Percentiles rank a stretch among this genome's conserved stretches.
Evolutionary conservation across 2,797 vertebrate genomes (phyloP).

Genomic region (Smutsia gigantea): DNA sequence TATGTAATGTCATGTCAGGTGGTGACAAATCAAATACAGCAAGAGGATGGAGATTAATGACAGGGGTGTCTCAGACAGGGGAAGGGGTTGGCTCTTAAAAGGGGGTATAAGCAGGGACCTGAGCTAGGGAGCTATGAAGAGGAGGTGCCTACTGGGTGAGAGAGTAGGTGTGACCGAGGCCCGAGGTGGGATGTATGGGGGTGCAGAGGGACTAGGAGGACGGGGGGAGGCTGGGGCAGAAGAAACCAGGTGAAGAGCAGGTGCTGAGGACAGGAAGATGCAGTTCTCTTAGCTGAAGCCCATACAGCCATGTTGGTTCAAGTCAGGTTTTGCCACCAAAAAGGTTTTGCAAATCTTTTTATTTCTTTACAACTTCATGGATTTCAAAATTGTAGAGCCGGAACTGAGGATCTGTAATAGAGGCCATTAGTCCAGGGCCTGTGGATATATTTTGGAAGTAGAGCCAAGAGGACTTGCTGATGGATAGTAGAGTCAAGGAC

Average conservation of each 20-base stretch:
- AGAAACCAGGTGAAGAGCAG: not conserved
- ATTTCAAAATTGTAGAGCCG: not conserved
- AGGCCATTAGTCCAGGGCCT: not conserved
- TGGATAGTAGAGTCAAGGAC: not conserved
- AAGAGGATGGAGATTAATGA: not conserved
- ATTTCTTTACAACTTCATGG: not conserved
- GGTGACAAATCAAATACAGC: not conserved
- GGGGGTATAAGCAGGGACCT: not conserved
- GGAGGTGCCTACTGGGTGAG: rapidly evolving
- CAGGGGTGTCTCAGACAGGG: not conserved
- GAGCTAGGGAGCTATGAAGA: not conserved
- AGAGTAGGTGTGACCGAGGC: not conserved
- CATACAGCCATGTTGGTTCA: rapidly evolving
- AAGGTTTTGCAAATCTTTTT: not conserved
- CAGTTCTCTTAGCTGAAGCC: not conserved
- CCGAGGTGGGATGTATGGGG: too few relatives aligned
- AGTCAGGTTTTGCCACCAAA: not conserved
- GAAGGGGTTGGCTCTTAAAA: not conserved
- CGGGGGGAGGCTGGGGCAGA: not conserved
- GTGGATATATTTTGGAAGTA: not conserved
- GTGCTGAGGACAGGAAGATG: too few relatives aligned
- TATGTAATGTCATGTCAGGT: not conserved
- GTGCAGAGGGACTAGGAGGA: not conserved
- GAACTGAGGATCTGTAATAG: not conserved
- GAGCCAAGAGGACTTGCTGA: not conserved